Evolutionary conservation across 2,888 invertebrate genomes (phyloP), one percentile per base, ranked within the genome.

Genomic region (Phyllotreta striolata): DNA sequence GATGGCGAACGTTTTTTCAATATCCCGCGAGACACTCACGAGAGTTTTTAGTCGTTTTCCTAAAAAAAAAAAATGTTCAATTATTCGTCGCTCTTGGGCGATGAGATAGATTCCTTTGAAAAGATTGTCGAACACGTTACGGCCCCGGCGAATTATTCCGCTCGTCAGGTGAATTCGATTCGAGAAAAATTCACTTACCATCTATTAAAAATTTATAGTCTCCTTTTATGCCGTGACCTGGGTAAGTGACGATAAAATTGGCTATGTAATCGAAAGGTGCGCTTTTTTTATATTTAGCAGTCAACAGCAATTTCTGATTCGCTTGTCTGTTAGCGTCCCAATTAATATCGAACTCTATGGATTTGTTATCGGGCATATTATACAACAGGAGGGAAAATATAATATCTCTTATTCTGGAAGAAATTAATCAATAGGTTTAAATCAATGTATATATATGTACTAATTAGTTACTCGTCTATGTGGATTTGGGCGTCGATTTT

Each of bases 251-350:
- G 41, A 87, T 85, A 14, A 89, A 78, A 40, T 86, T 85, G 0
- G 87, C 89, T 46, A 85, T 87, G 70, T 89, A 86, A 68, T 89
- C 88, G 77, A 86, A 87, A 0, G 83, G 79, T 0, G 84, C 85
- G 61, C 86, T 84, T 73, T 84, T 87, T 67, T 87, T 85, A 55
- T 90, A 84, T 66, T 89, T 87, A 0, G 88, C 81, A 59, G 87
- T 86, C 0, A 87, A 80, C 69, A 86, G 84, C 66, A 91, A 83
- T 78, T 89, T 90, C 77, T 91, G 88, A 51, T 88, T 87, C 0
- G 93, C 93, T 82, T 93, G 91, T 6, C 93, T 84, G 79, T 93
- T 93, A 0, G 92, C 92, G 76, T 94, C 93, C 93, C 93, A 94
- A 78, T 92, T 91, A 12, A 94, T 78, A 61, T 91, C 90, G 1